A percentile compares a stretch with the other conserved stretches of the same genome.
These are phyloP conservation scores for Paratrypauchen microcephalus DNA, from an alignment of 2,797 vertebrate genomes.

Conservation along the genomic window DNA sequence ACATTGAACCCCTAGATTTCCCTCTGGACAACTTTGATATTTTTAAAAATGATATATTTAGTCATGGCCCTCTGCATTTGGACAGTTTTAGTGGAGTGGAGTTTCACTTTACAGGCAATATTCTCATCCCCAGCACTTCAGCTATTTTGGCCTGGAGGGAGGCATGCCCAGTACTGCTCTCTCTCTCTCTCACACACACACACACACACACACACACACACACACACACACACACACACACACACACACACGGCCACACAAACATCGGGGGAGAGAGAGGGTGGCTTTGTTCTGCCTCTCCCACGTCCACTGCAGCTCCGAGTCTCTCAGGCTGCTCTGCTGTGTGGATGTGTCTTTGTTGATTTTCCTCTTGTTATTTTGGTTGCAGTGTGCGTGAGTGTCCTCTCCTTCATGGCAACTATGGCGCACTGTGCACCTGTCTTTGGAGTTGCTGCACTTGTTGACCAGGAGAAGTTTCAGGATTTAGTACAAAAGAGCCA, in stretches of 20 bases:
- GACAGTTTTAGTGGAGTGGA: conserved; percentile 8
- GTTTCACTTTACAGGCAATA: conserved; percentile 49
- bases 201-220: neutral
- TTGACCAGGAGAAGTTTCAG: conserved; percentile 61
- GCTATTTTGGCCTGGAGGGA: conserved; percentile 26
- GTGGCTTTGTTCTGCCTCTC: conserved; percentile 45
- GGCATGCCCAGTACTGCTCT: conserved; percentile 33
- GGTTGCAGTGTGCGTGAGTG: conserved; percentile 44
- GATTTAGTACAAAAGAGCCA: conserved; percentile 61
- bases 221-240: neutral
- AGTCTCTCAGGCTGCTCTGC: neutral
- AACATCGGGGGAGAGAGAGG: conserved; percentile 1
- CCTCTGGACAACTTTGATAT: conserved; percentile 12
- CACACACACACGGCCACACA: neutral
- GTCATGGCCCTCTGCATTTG: conserved; percentile 2
- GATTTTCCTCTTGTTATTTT: conserved; percentile 3
- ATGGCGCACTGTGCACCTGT: conserved; percentile 62
- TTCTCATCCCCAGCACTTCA: conserved; percentile 30
- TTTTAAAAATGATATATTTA: neutral
- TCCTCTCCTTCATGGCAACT: conserved; percentile 59
- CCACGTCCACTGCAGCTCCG: neutral
- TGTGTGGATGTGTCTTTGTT: conserved; percentile 3
- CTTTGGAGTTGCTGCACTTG: conserved; percentile 40
- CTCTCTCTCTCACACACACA: neutral
- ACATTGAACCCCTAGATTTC: neutral